A percentile compares a stretch with the other conserved stretches of the same genome.
Conservation (phyloP, 2,888 invertebrate genomes). For the Nebria brevicollis region DNA sequence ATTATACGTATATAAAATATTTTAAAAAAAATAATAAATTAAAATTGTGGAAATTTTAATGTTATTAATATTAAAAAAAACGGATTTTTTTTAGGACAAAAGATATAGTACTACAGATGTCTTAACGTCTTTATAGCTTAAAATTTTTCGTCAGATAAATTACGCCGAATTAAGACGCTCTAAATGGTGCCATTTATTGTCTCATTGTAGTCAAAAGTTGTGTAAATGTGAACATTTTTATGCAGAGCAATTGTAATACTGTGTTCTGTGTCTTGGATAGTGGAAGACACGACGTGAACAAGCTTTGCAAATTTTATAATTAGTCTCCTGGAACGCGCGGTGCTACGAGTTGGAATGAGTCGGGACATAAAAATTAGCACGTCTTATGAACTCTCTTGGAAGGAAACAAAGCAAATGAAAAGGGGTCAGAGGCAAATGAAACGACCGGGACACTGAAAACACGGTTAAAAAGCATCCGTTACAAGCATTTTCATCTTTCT, state of each 20-base stretch:
- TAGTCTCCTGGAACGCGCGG: constrained; percentile 56
- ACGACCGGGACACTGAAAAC: constrained; percentile 38
- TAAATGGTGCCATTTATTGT: background rate
- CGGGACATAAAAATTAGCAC: constrained; percentile 57
- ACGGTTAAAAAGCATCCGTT: constrained; percentile 34
- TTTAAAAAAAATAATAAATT: no score
- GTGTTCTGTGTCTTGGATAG: background rate
- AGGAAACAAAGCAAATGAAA: constrained; percentile 51
- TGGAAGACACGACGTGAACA: constrained; percentile 49
- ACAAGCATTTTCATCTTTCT: background rate
- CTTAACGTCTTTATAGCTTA: no score
- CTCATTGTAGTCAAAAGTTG: constrained; percentile 5
- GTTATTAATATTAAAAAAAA: no score
- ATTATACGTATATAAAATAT: no score
- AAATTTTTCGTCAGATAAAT: background rate
- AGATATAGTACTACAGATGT: no score
- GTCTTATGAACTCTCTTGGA: constrained; percentile 53
- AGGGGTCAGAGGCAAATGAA: constrained; percentile 49
- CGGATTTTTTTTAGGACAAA: no score
- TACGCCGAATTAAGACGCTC: background rate
- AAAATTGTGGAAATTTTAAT: no score
- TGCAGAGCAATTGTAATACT: constrained; percentile 21
- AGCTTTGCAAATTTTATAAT: constrained; percentile 58
- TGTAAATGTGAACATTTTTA: constrained; percentile 26
- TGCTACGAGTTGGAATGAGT: constrained; percentile 50